Evolutionary conservation across 1,140 invertebrate species (phyloP).

Genomic region (Achatina immaculata): DNA sequence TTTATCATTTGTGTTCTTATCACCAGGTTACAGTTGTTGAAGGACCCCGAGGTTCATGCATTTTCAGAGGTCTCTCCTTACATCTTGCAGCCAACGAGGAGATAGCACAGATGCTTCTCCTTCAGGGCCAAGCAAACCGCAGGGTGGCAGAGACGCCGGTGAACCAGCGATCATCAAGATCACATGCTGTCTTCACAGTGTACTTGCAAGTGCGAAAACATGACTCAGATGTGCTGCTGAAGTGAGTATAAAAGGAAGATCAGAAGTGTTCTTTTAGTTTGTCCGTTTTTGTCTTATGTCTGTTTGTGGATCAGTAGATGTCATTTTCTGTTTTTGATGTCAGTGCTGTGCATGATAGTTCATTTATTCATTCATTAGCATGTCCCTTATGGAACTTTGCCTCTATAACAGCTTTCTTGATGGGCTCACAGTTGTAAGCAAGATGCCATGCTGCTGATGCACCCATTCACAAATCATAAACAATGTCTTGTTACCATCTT

Average conservation of each 20-base stretch:
- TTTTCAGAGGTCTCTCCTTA: slow-evolving; percentile 76
- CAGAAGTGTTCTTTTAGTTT: slow-evolving; percentile 5
- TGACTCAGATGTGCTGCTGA: slow-evolving; percentile 71
- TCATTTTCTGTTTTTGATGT: not conserved
- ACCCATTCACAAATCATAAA: no score
- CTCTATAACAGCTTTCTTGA: no score
- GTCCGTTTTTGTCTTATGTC: not conserved
- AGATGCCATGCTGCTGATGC: no score
- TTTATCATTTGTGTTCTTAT: slow-evolving; percentile 24
- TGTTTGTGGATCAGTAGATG: not conserved
- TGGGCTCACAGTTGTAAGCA: no score
- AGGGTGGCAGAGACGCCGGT: slow-evolving; percentile 74
- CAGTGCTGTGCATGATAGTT: not conserved
- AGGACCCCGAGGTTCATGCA: slow-evolving; percentile 74
- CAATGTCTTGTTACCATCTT: no score
- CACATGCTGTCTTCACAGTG: slow-evolving; percentile 80
- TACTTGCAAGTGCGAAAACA: slow-evolving; percentile 73
- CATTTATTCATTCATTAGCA: no score
- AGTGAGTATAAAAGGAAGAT: slow-evolving; percentile 42
- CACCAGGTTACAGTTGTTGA: slow-evolving; percentile 74
- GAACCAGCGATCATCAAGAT: slow-evolving; percentile 75
- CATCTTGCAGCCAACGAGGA: slow-evolving; percentile 75
- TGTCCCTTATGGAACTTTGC: no score
- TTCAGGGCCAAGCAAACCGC: slow-evolving; percentile 77
- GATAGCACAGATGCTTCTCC: slow-evolving; percentile 76